A percentile compares a stretch with the other conserved stretches of the same genome.
Conservation (phyloP, 2,888 invertebrate species). For the Mesochorus sp. region DNA sequence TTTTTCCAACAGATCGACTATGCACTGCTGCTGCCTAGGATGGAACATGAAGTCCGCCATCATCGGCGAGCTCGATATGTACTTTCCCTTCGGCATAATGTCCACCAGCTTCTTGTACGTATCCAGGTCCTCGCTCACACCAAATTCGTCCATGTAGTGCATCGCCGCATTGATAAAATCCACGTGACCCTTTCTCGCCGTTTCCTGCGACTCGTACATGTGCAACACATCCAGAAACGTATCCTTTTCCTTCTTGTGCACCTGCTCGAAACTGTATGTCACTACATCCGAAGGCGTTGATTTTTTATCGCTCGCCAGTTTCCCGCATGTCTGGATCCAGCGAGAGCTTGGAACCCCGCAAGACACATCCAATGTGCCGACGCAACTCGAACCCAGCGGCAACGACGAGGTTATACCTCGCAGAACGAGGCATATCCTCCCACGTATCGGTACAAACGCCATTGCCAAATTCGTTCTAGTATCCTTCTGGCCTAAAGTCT, state of each 20-base stretch:
- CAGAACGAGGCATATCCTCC: constrained; percentile 21
- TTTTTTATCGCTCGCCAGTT: too few species aligned
- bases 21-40: constrained; percentile 97
- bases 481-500: too few species aligned
- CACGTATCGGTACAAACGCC: too few species aligned
- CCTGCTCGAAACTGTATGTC: constrained; percentile 6
- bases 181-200: constrained; percentile 92
- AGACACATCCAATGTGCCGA: not conserved
- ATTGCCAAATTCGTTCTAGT: too few species aligned
- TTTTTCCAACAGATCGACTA: constrained; percentile 93
- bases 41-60: constrained; percentile 96
- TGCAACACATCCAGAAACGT: constrained; percentile 89
- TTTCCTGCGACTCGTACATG: constrained; percentile 88
- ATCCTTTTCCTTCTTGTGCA: constrained; percentile 85
- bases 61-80: constrained; percentile 91
- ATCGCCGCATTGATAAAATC: constrained; percentile 97
- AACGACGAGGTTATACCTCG: not conserved
- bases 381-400: not conserved
- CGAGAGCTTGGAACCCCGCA: not conserved
- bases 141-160: constrained; percentile 93
- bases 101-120: constrained; percentile 93
- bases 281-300: too few species aligned
- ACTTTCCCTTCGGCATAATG: constrained; percentile 94
- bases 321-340: not conserved
- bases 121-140: constrained; percentile 93